Evolutionary conservation across 2,888 invertebrate genomes (phyloP).

Genomic region (Cephus pulcher): DNA sequence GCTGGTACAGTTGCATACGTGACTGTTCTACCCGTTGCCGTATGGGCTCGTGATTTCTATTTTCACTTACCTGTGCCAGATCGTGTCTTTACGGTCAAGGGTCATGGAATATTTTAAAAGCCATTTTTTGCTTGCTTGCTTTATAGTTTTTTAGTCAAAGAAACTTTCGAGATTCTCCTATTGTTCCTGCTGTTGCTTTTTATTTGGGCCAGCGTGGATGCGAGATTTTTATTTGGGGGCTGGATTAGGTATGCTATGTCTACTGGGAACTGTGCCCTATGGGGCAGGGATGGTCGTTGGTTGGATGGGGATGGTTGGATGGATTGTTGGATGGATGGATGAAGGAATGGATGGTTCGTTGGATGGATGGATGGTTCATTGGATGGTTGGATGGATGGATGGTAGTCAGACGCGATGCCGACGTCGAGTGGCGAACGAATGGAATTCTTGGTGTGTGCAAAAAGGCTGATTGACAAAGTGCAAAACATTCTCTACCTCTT

Average conservation of each 20-base stretch:
- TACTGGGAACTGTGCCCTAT: background rate
- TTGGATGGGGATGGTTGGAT: too few relatives aligned
- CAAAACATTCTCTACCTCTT: slow-evolving; percentile 15
- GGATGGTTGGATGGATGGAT: too few relatives aligned
- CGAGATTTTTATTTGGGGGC: background rate
- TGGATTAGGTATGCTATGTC: background rate
- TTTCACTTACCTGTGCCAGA: background rate
- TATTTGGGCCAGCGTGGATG: background rate
- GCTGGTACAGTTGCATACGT: background rate
- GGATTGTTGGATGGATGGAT: too few relatives aligned
- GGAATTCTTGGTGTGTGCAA: slow-evolving; percentile 12
- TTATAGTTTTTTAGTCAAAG: background rate
- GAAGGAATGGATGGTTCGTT: too few relatives aligned
- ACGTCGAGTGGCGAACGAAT: slow-evolving; percentile 4
- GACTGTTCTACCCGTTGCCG: background rate
- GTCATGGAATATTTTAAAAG: background rate
- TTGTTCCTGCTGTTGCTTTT: too few relatives aligned
- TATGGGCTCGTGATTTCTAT: background rate
- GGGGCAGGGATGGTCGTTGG: background rate
- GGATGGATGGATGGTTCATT: too few relatives aligned
- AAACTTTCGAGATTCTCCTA: background rate
- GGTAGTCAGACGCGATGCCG: too few relatives aligned
- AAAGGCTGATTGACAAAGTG: slow-evolving; percentile 23
- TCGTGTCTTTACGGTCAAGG: background rate
- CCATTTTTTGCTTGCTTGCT: too few relatives aligned